Percentiles rank a stretch among this genome's conserved stretches.
phyloP scores from a whole-genome alignment of 2,797 vertebrate genomes.

The Mormyrus hasselquistii region DNA sequence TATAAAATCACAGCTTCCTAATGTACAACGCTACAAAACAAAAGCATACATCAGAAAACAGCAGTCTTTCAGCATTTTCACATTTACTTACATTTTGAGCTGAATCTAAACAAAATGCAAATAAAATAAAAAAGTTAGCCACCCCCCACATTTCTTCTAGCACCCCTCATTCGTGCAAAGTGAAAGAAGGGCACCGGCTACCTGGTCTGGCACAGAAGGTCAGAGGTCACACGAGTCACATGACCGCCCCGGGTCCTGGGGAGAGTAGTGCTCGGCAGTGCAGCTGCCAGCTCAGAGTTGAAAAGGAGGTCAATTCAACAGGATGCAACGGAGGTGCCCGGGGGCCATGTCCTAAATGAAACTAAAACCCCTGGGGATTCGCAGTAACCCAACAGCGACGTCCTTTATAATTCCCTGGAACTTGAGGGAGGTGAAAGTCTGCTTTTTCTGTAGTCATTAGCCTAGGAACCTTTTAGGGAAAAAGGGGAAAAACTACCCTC shows the following conservation, averaged over 20 bases:
- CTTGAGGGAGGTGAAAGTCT: constrained; percentile 54
- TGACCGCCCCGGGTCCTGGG: constrained; percentile 51
- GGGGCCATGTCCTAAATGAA: constrained; percentile 77
- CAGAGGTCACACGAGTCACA: constrained; percentile 59
- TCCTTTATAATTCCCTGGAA: constrained; percentile 64
- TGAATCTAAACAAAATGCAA: background rate
- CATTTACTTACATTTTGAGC: background rate
- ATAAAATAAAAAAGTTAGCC: background rate
- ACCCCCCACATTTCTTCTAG: background rate
- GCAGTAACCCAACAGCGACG: constrained; percentile 58
- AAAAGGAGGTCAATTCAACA: constrained; percentile 73
- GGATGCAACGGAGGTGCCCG: constrained; percentile 60
- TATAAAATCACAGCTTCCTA: background rate
- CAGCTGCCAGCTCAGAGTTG: constrained; percentile 65
- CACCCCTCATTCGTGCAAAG: constrained; percentile 11
- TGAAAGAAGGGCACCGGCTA: constrained; percentile 41
- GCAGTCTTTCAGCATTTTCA: background rate
- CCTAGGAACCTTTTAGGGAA: constrained; percentile 39
- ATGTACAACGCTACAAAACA: background rate
- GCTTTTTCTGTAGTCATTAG: constrained; percentile 47
- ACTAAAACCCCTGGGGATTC: constrained; percentile 72
- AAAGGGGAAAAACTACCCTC: constrained; percentile 10
- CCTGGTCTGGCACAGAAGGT: constrained; percentile 58
- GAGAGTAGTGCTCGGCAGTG: constrained; percentile 55
- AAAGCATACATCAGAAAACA: background rate